These are phyloP conservation scores for Hirundo rustica DNA, from an alignment of 2,797 vertebrate genomes.

Conservation along the genomic window DNA sequence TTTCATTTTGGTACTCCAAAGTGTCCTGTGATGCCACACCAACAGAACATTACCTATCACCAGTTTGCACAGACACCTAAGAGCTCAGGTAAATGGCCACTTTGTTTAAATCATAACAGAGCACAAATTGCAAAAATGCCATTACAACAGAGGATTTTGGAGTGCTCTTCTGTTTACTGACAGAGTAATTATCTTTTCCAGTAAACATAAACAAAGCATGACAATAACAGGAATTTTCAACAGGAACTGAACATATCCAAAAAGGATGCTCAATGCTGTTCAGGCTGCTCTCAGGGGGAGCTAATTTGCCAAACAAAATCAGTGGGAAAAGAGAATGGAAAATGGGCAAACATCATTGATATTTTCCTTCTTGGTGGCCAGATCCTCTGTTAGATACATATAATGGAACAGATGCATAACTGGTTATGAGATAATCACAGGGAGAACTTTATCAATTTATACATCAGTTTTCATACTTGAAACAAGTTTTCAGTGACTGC, in stretches of 20 bases:
- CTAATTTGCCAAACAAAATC: background rate
- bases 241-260: background rate
- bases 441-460: background rate
- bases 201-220: conserved; percentile 22
- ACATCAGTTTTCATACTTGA: background rate
- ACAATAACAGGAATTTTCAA: conserved; percentile 2
- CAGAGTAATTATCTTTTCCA: background rate
- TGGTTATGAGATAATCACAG: background rate
- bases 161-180: conserved; percentile 21
- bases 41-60: background rate
- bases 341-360: background rate
- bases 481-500: background rate
- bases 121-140: background rate
- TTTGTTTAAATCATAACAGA: background rate
- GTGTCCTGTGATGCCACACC: background rate
- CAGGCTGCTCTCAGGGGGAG: background rate
- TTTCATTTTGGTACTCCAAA: background rate
- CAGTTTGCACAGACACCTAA: background rate
- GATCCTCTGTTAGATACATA: background rate
- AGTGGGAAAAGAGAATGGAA: background rate
- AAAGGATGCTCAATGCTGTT: background rate
- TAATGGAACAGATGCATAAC: background rate
- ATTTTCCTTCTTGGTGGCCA: background rate
- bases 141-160: background rate
- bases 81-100: background rate